These are phyloP conservation scores for Chrysochloris asiatica DNA, from an alignment of 2,113 vertebrate species.

Conservation along the genomic window DNA sequence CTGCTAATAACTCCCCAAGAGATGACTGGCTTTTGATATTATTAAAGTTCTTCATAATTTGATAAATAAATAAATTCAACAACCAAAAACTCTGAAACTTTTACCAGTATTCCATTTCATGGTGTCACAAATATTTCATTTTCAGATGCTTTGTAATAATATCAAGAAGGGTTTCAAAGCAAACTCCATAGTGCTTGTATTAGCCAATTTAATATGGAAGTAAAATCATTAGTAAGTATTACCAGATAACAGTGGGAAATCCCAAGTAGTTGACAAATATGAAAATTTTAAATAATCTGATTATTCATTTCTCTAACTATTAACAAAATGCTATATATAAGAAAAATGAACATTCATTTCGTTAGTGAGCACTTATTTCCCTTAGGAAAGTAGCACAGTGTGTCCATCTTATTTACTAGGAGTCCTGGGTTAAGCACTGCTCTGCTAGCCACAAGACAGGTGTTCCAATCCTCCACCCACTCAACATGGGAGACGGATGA, in stretches of 20 bases:
- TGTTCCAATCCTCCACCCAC: too few relatives aligned
- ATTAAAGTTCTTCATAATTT: background rate
- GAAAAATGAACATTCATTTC: background rate
- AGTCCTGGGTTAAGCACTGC: too few relatives aligned
- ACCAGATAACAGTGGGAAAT: constrained; percentile 26
- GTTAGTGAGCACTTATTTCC: background rate
- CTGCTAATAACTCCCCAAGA: background rate
- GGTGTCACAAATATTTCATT: background rate
- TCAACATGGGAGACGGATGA: too few relatives aligned
- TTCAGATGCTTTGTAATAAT: constrained; percentile 18
- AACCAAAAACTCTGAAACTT: background rate
- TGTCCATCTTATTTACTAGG: background rate
- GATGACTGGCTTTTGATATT: background rate
- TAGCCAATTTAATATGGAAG: background rate
- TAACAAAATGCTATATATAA: too few relatives aligned
- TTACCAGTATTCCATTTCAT: background rate
- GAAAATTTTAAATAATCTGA: too few relatives aligned
- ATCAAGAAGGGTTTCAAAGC: background rate
- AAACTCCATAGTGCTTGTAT: constrained; percentile 1
- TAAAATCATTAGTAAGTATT: constrained; percentile 30
- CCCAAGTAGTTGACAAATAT: constrained; percentile 30
- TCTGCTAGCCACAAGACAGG: too few relatives aligned
- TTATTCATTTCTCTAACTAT: too few relatives aligned
- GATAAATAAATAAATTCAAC: too few relatives aligned
- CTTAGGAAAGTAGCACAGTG: background rate